Conservation (phyloP, 2,797 vertebrate species). For the Brotula barbata region DNA sequence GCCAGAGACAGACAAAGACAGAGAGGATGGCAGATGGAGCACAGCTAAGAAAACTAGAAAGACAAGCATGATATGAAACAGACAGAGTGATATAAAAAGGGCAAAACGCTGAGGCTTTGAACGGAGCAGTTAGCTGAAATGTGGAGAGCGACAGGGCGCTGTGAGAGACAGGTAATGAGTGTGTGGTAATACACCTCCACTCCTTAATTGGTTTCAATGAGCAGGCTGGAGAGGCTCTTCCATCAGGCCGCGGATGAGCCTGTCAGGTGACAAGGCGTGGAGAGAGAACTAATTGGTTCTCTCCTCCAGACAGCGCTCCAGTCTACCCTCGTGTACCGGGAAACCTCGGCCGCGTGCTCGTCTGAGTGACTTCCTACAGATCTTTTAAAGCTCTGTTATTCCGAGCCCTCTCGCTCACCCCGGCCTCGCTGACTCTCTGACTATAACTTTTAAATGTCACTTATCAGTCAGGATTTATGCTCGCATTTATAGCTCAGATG, state of each 20-base stretch:
- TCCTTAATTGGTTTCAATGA: slow-evolving; percentile 73
- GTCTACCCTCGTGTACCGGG: slow-evolving; percentile 36
- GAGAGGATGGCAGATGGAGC: not conserved
- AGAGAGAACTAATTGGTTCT: slow-evolving; percentile 69
- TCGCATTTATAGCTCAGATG: not conserved
- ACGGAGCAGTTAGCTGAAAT: slow-evolving; percentile 40
- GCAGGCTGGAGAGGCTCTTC: slow-evolving; percentile 67
- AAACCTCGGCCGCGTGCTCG: slow-evolving; percentile 25
- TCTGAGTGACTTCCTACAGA: slow-evolving; percentile 25
- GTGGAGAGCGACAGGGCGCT: slow-evolving; percentile 47
- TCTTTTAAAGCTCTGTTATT: slow-evolving; percentile 20
- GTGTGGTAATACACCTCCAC: slow-evolving; percentile 68
- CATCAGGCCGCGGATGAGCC: slow-evolving; percentile 63
- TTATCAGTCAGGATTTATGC: not conserved
- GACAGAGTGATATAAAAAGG: slow-evolving; percentile 29
- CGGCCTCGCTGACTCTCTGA: not conserved
- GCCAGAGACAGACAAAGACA: not conserved
- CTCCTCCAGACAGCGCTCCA: slow-evolving; percentile 41
- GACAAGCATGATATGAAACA: slow-evolving; percentile 22
- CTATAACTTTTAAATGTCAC: not conserved
- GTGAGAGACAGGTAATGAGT: slow-evolving; percentile 68
- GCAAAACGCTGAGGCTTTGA: slow-evolving; percentile 30
- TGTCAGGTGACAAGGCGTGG: slow-evolving; percentile 66
- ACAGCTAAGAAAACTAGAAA: slow-evolving; percentile 4
- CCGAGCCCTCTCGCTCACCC: slow-evolving; percentile 13